Base-by-base conservation (phyloP, 2,888 invertebrate genomes). In the Yponomeuta cagnagella region DNA sequence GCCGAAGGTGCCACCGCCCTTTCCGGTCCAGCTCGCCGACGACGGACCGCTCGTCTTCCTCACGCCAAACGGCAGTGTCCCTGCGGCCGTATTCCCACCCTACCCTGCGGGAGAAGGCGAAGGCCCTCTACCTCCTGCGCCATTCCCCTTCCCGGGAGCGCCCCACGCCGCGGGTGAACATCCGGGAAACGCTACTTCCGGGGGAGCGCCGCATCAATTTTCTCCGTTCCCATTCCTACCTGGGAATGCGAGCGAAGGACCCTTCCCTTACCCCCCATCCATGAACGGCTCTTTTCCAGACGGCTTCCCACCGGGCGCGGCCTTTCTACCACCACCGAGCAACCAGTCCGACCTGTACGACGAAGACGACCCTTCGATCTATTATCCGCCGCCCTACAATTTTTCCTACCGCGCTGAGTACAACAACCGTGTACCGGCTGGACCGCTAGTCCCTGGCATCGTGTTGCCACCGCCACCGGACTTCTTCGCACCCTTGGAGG, bases 351-450 rank as follows among this genome's bases (percentile, higher is more conserved):
- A 96, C 82, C 94, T 95, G 76, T 95, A 96, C 90, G 97, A 97
- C 93, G 97, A 96, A 90, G 97, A 97, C 90, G 97, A 97, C 93
- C 97, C 97, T 79, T 96, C 97, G 77, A 95, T 97, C 71, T 97
- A 97, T 82, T 97, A 97, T 93, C 97, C 97, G 79, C 97, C 97
- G 81, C 97, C 97, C 15, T 97, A 97, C 93, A 97, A 96, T 87
- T 96, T 96, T 93, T 95, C 96, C 76, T 97, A 96, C 87, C 95
- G 94, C 82, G 94, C 93, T 82, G 96, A 96, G 82, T 97, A 97
- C 87, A 93, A 95, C 65, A 94, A 93, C 78, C 95, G 94, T 69
- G 96, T 97, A 58, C 95, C 96, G 66, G 96, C 97, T 0, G 97
- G 97, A 68, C 97, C 97, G 0, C 87, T 97, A 73, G 97, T 97